Evolutionary conservation across 30 jellyfish, hydroid and myxozoan genomes (phyloP), one percentile per base, ranked within the genome.

Genomic region (Aurelia sp.): DNA sequence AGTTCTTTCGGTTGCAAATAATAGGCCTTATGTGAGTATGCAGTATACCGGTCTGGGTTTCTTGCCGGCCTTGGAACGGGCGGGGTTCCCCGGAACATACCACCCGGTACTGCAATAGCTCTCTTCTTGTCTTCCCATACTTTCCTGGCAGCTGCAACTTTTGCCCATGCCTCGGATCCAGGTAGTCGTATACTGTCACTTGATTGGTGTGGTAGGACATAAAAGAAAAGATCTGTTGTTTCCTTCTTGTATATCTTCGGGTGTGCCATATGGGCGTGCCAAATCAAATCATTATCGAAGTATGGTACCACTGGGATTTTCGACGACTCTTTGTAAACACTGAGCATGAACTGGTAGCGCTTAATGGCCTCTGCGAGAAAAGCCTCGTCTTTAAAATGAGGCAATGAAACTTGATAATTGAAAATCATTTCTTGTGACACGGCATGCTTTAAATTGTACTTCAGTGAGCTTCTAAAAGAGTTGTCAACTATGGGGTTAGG

Each of bases 41-140:
- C 67, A 12, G 82, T 75, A 53, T 69, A 85, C 17, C 95, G 89
- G 20, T 85, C 95, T 30, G 84, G 79, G 33, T 66, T 52, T 41
- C 86, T 33, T 76, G 77, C 80, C 35, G 79, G 82, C 3, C 62
- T 79, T 4, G 79, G 81, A 17, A 65, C 17, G 13, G 98, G 96
- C 23, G 98, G 97, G 6, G 86, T 93, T 11, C 98, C 98, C 20
- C 98, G 85, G 74, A 76, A 92, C 98, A 92, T 92, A 11, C 97
- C 97, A 64, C 98, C 98, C 4, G 98, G 71, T 4, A 92, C 97
- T 40, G 95, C 96, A 74, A 92, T 76, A 21, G 81, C 75, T 76
- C 60, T 67, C 20, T 87, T 81, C 59, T 67, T 81, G 35, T 64
- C 91, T 44, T 70, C 82, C 97, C 96, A 86, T 35, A 92, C 82